phyloP scores from a whole-genome alignment of 1,140 invertebrate genomes.

The Heliconius nattereri region DNA sequence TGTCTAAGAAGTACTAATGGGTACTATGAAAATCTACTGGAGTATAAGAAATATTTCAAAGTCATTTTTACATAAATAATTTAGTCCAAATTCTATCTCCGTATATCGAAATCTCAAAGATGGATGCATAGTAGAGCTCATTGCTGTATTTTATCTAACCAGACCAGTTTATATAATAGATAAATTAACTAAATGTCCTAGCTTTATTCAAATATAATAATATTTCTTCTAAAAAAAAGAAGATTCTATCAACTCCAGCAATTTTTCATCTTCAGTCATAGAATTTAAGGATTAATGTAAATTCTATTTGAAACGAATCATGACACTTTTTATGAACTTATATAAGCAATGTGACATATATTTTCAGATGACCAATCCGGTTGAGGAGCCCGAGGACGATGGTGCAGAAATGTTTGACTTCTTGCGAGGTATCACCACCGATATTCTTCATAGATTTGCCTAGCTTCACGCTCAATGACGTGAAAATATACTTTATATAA shows the following conservation, averaged over 20 bases:
- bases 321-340: too few relatives aligned
- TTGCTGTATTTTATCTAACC: not conserved
- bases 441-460: constrained; percentile 66
- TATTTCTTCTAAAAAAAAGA: too few relatives aligned
- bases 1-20: too few relatives aligned
- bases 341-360: constrained; percentile 8
- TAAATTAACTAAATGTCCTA: not conserved
- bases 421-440: constrained; percentile 68
- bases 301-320: too few relatives aligned
- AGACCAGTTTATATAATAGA: not conserved
- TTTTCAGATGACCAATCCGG: constrained; percentile 50
- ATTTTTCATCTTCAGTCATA: too few relatives aligned
- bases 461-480: constrained; percentile 41
- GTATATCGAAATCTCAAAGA: not conserved
- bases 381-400: constrained; percentile 45
- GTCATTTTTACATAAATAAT: too few relatives aligned
- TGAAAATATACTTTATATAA: constrained; percentile 22
- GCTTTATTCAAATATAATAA: too few relatives aligned
- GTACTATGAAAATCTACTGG: too few relatives aligned
- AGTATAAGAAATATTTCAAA: too few relatives aligned
- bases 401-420: constrained; percentile 68
- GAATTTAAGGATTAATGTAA: too few relatives aligned
- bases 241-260: too few relatives aligned
- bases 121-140: not conserved
- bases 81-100: not conserved